Percentiles rank a stretch among this genome's conserved stretches.
phyloP scores from a whole-genome alignment of 2,888 invertebrate genomes.

The Muscina levida region DNA sequence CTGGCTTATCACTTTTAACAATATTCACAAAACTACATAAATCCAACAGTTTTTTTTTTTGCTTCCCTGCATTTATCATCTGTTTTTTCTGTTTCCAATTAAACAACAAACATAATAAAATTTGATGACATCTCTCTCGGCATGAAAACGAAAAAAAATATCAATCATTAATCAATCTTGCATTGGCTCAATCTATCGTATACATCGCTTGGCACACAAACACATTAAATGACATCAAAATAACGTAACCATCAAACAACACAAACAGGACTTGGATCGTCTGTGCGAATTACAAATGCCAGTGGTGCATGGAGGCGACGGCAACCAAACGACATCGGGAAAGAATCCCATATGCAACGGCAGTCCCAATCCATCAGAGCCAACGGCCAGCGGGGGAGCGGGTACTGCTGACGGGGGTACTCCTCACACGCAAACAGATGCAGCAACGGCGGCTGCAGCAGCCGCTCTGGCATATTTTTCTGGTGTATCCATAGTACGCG shows the following conservation, averaged over 20 bases:
- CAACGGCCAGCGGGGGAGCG: constrained; percentile 34
- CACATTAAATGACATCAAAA: constrained; percentile 4
- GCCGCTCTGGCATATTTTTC: constrained; percentile 71
- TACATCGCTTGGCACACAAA: not conserved
- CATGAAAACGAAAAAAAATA: not conserved
- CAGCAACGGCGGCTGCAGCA: constrained; percentile 71
- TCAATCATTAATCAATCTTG: not conserved
- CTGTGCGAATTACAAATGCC: constrained; percentile 75
- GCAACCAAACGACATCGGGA: constrained; percentile 73
- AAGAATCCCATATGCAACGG: constrained; percentile 55
- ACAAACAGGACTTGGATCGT: constrained; percentile 76
- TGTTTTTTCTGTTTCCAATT: too few species aligned
- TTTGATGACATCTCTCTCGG: not conserved
- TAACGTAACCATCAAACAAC: constrained; percentile 9
- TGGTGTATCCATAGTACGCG: constrained; percentile 74
- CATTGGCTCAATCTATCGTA: too few species aligned
- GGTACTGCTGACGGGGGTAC: constrained; percentile 55
- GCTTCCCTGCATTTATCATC: too few species aligned
- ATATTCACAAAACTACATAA: too few species aligned
- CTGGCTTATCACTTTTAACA: too few species aligned
- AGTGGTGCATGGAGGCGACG: constrained; percentile 69
- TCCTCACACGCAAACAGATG: constrained; percentile 53
- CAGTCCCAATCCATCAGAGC: constrained; percentile 39
- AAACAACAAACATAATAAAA: not conserved
- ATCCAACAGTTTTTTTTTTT: too few species aligned